Conservation (phyloP, 92 coral and sea anemone genomes). For the Meandrina meandrites region DNA sequence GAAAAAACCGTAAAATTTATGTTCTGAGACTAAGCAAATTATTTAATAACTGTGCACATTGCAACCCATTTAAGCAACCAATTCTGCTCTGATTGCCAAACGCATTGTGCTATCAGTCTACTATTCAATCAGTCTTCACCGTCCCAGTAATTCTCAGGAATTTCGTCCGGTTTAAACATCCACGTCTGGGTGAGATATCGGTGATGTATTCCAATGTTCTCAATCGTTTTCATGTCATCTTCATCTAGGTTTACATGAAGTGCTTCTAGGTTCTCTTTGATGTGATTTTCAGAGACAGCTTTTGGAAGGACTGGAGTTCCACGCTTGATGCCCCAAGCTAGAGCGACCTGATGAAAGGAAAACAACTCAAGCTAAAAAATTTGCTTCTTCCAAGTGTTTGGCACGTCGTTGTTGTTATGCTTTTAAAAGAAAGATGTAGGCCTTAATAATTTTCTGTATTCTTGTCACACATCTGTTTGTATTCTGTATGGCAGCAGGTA, state of each 20-base stretch:
- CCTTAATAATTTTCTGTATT: no score
- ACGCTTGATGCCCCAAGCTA: constrained; percentile 78
- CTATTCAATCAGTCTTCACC: constrained; percentile 60
- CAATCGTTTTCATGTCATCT: constrained; percentile 75
- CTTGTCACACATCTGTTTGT: no score
- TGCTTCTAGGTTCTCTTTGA: constrained; percentile 67
- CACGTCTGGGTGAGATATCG: constrained; percentile 56
- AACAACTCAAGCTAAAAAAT: no score
- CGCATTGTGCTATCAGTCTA: background rate
- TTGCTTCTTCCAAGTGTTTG: no score
- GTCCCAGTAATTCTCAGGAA: constrained; percentile 60
- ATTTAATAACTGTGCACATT: no score
- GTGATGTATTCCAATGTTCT: constrained; percentile 53
- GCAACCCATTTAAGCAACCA: no score
- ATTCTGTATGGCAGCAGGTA: no score
- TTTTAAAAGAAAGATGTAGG: no score
- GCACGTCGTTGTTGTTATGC: no score
- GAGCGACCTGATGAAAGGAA: constrained; percentile 50
- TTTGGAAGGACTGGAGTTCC: constrained; percentile 79
- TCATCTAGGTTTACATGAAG: constrained; percentile 61
- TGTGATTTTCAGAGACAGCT: constrained; percentile 71
- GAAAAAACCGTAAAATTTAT: no score
- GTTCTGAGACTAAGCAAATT: no score
- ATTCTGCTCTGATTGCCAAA: no score
- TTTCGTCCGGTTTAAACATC: constrained; percentile 61